phyloP scores from a whole-genome alignment of 2,888 invertebrate genomes.

The Campoplex capitator region DNA sequence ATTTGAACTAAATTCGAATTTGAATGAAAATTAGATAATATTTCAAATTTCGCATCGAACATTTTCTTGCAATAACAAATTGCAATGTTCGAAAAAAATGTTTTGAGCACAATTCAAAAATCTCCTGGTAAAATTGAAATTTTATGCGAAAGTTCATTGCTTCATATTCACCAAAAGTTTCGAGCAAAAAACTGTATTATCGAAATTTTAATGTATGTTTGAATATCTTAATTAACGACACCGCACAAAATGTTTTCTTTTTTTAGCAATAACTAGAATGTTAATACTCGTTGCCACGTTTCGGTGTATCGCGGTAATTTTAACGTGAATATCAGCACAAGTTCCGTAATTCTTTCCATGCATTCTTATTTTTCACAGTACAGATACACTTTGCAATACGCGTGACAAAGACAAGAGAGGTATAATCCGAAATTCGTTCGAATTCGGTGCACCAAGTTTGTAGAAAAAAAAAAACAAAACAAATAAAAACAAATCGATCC shows the following conservation, averaged over 20 bases:
- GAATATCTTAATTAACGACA: neutral
- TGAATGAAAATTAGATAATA: neutral
- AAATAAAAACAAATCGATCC: slow-evolving; percentile 34
- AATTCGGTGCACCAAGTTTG: slow-evolving; percentile 49
- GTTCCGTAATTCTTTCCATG: neutral
- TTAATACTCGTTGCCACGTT: neutral
- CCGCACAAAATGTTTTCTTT: neutral
- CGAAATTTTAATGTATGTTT: neutral
- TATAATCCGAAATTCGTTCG: slow-evolving; percentile 26
- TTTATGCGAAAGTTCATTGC: too few species aligned
- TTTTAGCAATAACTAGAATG: neutral
- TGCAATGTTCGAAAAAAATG: neutral
- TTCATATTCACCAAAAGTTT: too few species aligned
- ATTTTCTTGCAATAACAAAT: neutral
- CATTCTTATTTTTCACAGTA: slow-evolving; percentile 7
- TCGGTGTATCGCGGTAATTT: neutral
- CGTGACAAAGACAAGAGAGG: slow-evolving; percentile 22
- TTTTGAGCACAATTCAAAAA: neutral
- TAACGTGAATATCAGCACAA: neutral
- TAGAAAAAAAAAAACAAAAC: slow-evolving; percentile 20
- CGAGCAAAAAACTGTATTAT: neutral
- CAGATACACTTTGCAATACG: slow-evolving; percentile 36
- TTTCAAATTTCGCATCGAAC: neutral
- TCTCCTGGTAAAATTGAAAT: too few species aligned
- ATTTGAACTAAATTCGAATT: neutral